Base-by-base conservation (phyloP, 2,888 invertebrate genomes). In the Muschampia plurimacula region DNA sequence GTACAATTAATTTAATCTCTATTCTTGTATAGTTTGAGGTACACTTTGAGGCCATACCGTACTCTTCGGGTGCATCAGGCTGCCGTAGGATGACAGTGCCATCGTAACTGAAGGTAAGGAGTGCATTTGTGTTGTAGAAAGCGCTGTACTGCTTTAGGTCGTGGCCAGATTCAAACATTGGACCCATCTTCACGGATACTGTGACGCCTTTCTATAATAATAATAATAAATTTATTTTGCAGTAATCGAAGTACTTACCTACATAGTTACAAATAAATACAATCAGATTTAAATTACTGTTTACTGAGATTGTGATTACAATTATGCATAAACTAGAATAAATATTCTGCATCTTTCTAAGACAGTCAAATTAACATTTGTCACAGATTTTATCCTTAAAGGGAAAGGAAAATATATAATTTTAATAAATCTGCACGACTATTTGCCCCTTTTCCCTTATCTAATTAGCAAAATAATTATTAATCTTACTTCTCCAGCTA, bases 201-300 rank as follows among this genome's bases (percentile, higher is more conserved):
- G 92, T 92, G 4, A 89, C 81, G 3, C 93, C 93, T 91, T 92
- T 92, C 93, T 94, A 82, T 32, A n/a, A 52, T 9, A n/a, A 52
- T 9, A 15, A 22, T 22, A 52, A 15, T 52, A 9, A 22, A 22
- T n/a, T 52, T 4, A 13, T 15, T 52, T n/a, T 4, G 52, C 39
- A 39, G 39, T 39, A 39, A 39, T 7, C 7, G 0, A 39, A 39
- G 4, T 39, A 39, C 6, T 39, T 39, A n/a, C 39, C 39, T 39
- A 39, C 6, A 39, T 39, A 39, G n/a, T n/a, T n/a, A 22, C 22
- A 22, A 22, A 22, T 22, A 22, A 22, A 22, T 22, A 22, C 22
- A 22, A 22, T 22, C 22, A 22, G 0, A 22, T 22, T 22, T 1
- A 22, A 22, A 22, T 22, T 22, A 22, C 22, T 0, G 22, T 22